Evolutionary conservation across 2,888 invertebrate genomes (phyloP).

Genomic region (Meiosimyza decipiens): DNA sequence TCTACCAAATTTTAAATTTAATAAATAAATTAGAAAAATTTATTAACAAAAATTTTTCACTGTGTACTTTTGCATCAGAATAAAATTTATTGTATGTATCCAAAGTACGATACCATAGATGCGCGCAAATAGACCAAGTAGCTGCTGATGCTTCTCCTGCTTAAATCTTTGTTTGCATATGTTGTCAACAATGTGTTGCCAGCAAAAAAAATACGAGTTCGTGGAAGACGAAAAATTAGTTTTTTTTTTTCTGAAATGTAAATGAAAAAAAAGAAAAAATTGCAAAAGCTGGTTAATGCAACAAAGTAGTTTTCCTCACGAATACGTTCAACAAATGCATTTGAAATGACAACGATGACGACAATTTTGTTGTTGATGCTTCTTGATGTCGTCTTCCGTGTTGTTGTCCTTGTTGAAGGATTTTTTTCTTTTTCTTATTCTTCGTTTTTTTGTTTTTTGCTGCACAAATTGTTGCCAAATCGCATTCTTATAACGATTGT

Average conservation of each 20-base stretch:
- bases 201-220: constrained; percentile 18
- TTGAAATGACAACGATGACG: constrained; percentile 2
- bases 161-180: neutral
- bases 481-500: no score
- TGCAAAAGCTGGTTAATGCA: constrained; percentile 8
- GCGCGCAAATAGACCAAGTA: no score
- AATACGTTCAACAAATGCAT: neutral
- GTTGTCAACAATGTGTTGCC: constrained; percentile 27
- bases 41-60: no score
- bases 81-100: no score
- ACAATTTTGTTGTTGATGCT: neutral
- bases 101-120: no score
- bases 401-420: neutral
- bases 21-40: no score
- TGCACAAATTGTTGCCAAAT: no score
- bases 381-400: neutral
- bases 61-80: no score
- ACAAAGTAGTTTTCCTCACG: constrained; percentile 11
- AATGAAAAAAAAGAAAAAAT: neutral
- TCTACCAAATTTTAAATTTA: no score
- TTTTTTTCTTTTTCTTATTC: neutral
- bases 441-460: neutral
- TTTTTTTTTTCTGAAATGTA: neutral
- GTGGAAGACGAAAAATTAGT: constrained; percentile 12
- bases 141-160: no score